These are phyloP conservation scores for Actinopyga echinites DNA, from an alignment of 53 echinoderm and acorn worm genomes.

Conservation along the genomic window DNA sequence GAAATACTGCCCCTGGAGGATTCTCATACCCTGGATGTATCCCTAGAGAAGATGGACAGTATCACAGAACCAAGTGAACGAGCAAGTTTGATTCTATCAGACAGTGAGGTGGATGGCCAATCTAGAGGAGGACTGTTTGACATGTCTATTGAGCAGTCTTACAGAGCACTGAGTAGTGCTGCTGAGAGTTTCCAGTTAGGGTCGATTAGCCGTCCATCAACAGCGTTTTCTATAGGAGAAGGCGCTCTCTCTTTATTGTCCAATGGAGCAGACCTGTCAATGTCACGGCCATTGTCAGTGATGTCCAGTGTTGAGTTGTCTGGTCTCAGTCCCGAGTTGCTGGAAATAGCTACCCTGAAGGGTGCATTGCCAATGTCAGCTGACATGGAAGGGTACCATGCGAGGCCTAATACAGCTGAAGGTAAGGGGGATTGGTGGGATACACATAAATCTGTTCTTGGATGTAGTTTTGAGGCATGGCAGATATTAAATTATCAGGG, in stretches of 20 bases:
- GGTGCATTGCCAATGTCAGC: background rate
- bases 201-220: background rate
- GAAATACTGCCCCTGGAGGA: background rate
- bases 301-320: background rate
- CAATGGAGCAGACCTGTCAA: background rate
- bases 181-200: background rate
- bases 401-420: conserved; percentile 91
- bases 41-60: background rate
- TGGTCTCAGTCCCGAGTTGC: background rate
- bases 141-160: background rate
- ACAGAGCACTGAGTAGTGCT: background rate
- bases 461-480: too few species aligned
- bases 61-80: conserved; percentile 22
- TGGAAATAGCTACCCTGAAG: background rate
- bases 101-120: background rate
- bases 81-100: conserved; percentile 15
- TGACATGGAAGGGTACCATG: conserved; percentile 63
- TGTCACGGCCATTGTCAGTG: background rate
- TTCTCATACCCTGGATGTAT: background rate
- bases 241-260: background rate
- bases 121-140: background rate
- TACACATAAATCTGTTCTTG: background rate
- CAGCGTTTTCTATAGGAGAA: background rate
- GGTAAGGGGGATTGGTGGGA: conserved; percentile 25
- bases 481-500: too few species aligned